Evolutionary conservation across 1,140 invertebrate genomes (phyloP), one percentile per base, ranked within the genome.

Genomic region (Trigoniulus corallinus): DNA sequence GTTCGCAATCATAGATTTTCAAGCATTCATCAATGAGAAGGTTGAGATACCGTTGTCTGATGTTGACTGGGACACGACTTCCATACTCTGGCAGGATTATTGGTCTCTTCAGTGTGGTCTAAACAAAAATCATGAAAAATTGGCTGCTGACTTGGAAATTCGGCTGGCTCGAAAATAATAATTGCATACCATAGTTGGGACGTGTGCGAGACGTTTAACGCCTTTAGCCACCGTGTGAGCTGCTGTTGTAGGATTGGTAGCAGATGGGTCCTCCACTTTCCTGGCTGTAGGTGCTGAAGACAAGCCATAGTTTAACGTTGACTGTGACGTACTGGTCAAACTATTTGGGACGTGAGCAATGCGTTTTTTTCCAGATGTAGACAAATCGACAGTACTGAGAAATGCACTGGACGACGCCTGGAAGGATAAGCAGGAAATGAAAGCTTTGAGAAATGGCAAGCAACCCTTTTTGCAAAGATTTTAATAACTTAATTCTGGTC

Each of bases 1-100:
- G 68, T 53, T 77, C 66, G 53, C 54, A 49, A 24, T 61, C 34
- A 54, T 59, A 64, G 22, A 89, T 78, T 64, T 87, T 81, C 7
- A 82, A 66, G 64, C 81, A 88, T 62, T 92, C 80, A 62, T 88
- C 84, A 44, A 88, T 84, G 72, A 93, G 81, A 61, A 81, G 68
- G 61, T 88, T 84, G 43, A 92, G 75, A 66, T 86, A 89, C 59
- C 80, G 75, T 57, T 87, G 85, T 50, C 88, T 74, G 47, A 89
- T 76, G 57, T 83, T 88, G 29, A 78, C 74, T 3, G 85, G 78
- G 48, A 93, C 83, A 66, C 89, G 91, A 15, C 81, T 81, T 15
- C 82, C 70, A 47, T 59, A 66, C 21, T 69, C 67, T 25, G 77
- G 69, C 64, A 84, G 78, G 39, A 89, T 72, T 24, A 71, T 60